phyloP scores from a whole-genome alignment of 1,140 invertebrate species.

The Acyrthosiphon pisum region DNA sequence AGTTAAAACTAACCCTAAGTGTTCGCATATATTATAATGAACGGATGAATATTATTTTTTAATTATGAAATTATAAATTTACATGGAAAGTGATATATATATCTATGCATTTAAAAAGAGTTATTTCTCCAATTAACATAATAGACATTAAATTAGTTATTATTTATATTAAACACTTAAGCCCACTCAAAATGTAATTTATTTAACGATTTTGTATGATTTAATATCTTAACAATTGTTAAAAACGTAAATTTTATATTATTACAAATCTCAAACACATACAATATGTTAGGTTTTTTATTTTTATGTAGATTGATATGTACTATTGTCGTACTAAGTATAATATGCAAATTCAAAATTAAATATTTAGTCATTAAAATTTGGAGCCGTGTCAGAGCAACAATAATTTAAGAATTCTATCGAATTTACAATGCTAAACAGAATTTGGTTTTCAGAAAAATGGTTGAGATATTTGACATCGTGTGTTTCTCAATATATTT shows the following conservation, averaged over 20 bases:
- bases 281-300: background rate
- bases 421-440: background rate
- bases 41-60: background rate
- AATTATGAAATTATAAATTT: background rate
- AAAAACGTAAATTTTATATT: background rate
- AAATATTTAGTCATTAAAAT: background rate
- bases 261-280: too few relatives aligned
- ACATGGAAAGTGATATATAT: background rate
- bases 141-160: background rate
- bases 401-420: background rate
- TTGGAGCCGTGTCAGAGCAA: background rate
- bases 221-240: background rate
- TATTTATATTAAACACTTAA: too few relatives aligned
- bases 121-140: background rate
- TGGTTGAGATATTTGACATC: background rate
- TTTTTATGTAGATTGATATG: background rate
- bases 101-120: background rate
- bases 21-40: background rate
- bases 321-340: background rate
- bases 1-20: background rate
- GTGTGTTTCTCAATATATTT: background rate
- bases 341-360: background rate
- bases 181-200: background rate
- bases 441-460: background rate
- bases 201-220: background rate